A percentile compares a stretch with the other conserved stretches of the same genome.
Conservation (phyloP, 2,797 vertebrate genomes). For the Oryzias sinensis region DNA sequence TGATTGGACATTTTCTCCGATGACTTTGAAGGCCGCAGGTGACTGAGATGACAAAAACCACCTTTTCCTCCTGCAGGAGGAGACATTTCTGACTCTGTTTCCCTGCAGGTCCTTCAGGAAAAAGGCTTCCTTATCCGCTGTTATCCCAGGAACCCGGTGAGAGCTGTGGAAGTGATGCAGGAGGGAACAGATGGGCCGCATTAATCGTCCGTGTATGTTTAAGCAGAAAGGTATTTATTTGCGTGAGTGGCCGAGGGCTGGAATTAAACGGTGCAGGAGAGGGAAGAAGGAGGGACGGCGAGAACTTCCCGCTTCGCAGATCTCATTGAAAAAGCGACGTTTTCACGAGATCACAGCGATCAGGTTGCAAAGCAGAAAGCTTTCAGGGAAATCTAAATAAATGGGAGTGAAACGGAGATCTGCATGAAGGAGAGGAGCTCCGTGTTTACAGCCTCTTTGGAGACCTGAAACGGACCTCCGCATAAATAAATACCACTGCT, state of each 20-base stretch:
- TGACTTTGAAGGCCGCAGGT: no score
- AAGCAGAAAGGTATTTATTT: constrained; percentile 88
- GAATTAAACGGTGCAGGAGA: constrained; percentile 43
- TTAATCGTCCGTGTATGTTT: constrained; percentile 87
- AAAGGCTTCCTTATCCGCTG: constrained; percentile 1
- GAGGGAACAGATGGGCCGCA: constrained; percentile 87
- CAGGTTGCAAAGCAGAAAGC: constrained; percentile 75
- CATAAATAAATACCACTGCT: constrained; percentile 81
- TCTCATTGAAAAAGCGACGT: constrained; percentile 62
- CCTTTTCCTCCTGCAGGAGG: not conserved
- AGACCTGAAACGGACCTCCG: constrained; percentile 76
- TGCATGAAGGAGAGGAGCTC: constrained; percentile 56
- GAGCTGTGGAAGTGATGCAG: constrained; percentile 75
- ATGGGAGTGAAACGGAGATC: constrained; percentile 51
- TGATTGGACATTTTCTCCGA: no score
- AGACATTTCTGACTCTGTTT: not conserved
- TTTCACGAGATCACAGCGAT: constrained; percentile 75
- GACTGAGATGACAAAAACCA: no score
- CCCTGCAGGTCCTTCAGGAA: constrained; percentile 30
- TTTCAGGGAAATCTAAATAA: constrained; percentile 78
- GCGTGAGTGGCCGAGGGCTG: constrained; percentile 81
- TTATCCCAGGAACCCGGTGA: constrained; percentile 77
- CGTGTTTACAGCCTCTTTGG: constrained; percentile 77
- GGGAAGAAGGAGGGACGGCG: constrained; percentile 45
- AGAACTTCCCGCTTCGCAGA: constrained; percentile 64